These are phyloP conservation scores for Epicauta chinensis DNA, from an alignment of 1,140 invertebrate genomes.

Conservation along the genomic window DNA sequence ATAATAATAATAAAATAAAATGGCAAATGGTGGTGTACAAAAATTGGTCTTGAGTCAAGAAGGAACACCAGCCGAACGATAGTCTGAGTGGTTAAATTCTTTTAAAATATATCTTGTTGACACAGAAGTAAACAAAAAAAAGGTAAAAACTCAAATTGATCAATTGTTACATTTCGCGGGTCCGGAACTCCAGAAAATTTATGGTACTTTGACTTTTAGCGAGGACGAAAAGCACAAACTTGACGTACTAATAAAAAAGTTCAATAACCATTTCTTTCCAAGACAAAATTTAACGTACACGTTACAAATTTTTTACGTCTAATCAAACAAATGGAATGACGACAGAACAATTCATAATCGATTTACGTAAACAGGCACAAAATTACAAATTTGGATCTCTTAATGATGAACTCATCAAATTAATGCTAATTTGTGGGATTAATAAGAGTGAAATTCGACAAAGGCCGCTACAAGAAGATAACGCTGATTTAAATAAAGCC, in stretches of 20 bases:
- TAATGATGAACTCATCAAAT: slow-evolving; percentile 13
- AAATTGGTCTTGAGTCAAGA: too few relatives aligned
- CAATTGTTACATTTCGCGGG: slow-evolving; percentile 10
- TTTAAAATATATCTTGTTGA: too few relatives aligned
- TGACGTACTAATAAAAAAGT: slow-evolving; percentile 1
- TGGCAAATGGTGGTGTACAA: too few relatives aligned
- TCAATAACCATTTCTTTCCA: slow-evolving; percentile 1
- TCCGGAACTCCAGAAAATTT: slow-evolving; percentile 11
- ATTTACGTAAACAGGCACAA: slow-evolving; percentile 8
- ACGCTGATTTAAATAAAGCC: slow-evolving; percentile 25
- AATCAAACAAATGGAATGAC: slow-evolving; percentile 8
- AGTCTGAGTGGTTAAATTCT: too few relatives aligned
- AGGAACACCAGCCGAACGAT: too few relatives aligned
- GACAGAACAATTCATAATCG: slow-evolving; percentile 16
- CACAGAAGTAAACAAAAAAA: slow-evolving; percentile 6
- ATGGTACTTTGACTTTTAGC: slow-evolving; percentile 8
- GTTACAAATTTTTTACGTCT: slow-evolving; percentile 18
- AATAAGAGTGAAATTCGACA: slow-evolving; percentile 22
- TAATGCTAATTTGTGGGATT: slow-evolving; percentile 20
- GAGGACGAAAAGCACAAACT: slow-evolving; percentile 11
- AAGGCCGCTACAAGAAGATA: slow-evolving; percentile 25
- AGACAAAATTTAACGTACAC: slow-evolving; percentile 17
- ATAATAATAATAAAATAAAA: too few relatives aligned
- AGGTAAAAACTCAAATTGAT: slow-evolving; percentile 1
- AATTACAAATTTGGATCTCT: slow-evolving; percentile 19